These are phyloP conservation scores for Podotricha telesiphe DNA, from an alignment of 2,888 invertebrate species.

Conservation along the genomic window DNA sequence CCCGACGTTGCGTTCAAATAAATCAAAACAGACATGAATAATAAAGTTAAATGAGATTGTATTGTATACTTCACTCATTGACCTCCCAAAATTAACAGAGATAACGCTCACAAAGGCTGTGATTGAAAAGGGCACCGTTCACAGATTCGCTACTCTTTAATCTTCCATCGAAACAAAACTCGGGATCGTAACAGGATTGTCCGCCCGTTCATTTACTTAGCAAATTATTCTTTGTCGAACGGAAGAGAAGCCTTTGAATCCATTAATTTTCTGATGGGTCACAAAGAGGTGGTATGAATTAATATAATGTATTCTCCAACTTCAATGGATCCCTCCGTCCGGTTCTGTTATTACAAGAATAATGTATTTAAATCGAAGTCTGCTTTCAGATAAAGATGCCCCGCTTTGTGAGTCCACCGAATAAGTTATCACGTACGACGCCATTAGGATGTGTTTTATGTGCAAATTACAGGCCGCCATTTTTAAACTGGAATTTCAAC, in stretches of 20 bases:
- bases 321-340: slow-evolving; percentile 81
- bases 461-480: slow-evolving; percentile 82
- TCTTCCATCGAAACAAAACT: slow-evolving; percentile 81
- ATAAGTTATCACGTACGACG: slow-evolving; percentile 81
- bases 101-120: slow-evolving; percentile 73
- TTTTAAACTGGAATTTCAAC: slow-evolving; percentile 73
- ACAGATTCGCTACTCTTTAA: slow-evolving; percentile 78
- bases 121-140: slow-evolving; percentile 74
- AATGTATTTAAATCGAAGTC: slow-evolving; percentile 83
- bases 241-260: slow-evolving; percentile 83
- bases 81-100: slow-evolving; percentile 77
- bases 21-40: slow-evolving; percentile 68
- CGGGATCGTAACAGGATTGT: slow-evolving; percentile 79
- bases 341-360: slow-evolving; percentile 81
- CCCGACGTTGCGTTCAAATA: slow-evolving; percentile 52
- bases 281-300: slow-evolving; percentile 82
- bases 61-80: slow-evolving; percentile 75
- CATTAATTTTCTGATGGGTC: slow-evolving; percentile 82
- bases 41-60: slow-evolving; percentile 59
- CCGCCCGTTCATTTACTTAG: slow-evolving; percentile 82
- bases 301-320: slow-evolving; percentile 83
- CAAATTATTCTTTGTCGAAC: slow-evolving; percentile 83
- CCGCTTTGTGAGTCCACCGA: slow-evolving; percentile 74
- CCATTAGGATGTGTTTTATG: slow-evolving; percentile 83
- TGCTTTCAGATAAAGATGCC: slow-evolving; percentile 80